Evolutionary conservation across 1,140 invertebrate species (phyloP).

Genomic region (Trichonephila clavipes): DNA sequence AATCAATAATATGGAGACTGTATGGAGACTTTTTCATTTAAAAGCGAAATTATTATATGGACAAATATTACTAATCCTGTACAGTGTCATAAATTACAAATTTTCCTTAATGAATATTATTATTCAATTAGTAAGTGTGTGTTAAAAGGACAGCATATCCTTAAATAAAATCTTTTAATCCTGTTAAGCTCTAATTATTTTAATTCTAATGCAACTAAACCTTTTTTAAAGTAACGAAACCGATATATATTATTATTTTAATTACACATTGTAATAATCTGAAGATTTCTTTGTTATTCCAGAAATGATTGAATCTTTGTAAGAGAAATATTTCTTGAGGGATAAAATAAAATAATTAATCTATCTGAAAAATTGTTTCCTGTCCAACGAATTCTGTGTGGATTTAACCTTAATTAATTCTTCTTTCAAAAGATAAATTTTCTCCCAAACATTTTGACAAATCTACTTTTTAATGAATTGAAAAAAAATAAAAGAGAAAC

Average conservation of each 20-base stretch:
- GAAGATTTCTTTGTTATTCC: background rate
- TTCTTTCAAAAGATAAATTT: conserved; percentile 19
- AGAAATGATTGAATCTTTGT: background rate
- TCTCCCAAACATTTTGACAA: conserved; percentile 34
- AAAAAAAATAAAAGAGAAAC: background rate
- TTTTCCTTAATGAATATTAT: no score
- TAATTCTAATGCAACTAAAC: background rate
- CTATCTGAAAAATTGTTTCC: conserved; percentile 12
- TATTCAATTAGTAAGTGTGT: no score
- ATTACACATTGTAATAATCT: background rate
- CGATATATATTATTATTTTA: background rate
- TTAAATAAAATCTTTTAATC: background rate
- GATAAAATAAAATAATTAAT: conserved; percentile 10
- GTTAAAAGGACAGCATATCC: no score
- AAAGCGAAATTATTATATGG: no score
- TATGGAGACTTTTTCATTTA: no score
- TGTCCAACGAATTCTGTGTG: conserved; percentile 3
- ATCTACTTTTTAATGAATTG: conserved; percentile 22
- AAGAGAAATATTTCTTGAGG: background rate
- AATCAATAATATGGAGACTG: no score
- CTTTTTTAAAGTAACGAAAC: background rate
- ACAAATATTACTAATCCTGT: no score
- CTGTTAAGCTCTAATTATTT: background rate
- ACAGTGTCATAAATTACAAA: no score
- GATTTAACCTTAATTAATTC: conserved; percentile 44